Conservation (phyloP, 1,140 invertebrate genomes). For the Delia radicum region DNA sequence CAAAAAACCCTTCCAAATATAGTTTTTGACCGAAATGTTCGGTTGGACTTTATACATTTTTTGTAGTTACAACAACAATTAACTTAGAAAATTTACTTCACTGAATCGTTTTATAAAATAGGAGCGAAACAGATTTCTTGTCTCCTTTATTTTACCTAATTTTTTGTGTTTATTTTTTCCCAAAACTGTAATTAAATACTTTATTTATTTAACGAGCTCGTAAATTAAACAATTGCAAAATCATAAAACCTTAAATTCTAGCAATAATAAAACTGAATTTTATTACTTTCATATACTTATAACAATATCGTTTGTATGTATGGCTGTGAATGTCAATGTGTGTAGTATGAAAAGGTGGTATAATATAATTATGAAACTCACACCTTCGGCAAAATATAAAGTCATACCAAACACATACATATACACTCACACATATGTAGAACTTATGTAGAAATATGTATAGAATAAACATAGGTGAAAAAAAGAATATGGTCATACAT, state of each 20-base stretch:
- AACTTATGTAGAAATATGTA: too few relatives aligned
- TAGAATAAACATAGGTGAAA: too few relatives aligned
- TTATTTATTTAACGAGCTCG: not conserved
- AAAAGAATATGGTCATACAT: not conserved
- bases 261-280: not conserved
- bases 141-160: too few relatives aligned
- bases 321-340: not conserved
- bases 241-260: not conserved
- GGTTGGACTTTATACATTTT: too few relatives aligned
- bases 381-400: not conserved
- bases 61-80: too few relatives aligned
- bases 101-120: too few relatives aligned
- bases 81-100: too few relatives aligned
- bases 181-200: not conserved
- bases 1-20: too few relatives aligned
- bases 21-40: too few relatives aligned
- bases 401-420: not conserved
- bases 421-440: not conserved
- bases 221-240: constrained; percentile 5
- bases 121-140: too few relatives aligned
- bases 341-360: not conserved
- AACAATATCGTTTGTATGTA: not conserved
- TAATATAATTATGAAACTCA: not conserved
- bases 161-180: not conserved
- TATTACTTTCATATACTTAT: not conserved